Evolutionary conservation across 2,797 vertebrate species (phyloP).

Genomic region (Zalophus californianus): DNA sequence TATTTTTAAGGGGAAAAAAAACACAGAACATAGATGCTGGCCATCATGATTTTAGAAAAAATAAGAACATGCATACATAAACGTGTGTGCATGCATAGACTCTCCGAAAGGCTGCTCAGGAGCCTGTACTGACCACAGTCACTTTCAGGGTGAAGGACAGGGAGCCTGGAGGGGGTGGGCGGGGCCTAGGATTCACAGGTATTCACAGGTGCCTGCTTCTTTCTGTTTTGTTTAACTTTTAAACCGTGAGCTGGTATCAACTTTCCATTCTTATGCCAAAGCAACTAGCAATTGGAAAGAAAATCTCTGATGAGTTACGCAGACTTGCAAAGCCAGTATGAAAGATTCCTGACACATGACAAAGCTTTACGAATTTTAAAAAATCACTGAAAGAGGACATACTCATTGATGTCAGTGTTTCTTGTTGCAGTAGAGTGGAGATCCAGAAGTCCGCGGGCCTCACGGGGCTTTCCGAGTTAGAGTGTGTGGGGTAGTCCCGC

Average conservation of each 20-base stretch:
- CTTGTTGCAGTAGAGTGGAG: neutral
- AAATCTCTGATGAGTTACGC: neutral
- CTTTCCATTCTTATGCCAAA: neutral
- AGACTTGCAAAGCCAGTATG: neutral
- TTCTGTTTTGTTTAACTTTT: neutral
- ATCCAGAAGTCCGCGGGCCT: too few species aligned
- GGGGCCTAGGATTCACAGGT: fast-evolving
- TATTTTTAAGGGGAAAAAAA: neutral
- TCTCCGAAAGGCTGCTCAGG: neutral
- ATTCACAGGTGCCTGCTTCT: fast-evolving
- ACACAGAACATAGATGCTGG: neutral
- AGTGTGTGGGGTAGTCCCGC: fast-evolving
- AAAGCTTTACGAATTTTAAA: neutral
- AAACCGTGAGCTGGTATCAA: neutral
- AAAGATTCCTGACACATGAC: neutral
- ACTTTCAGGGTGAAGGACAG: neutral
- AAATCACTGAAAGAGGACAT: neutral
- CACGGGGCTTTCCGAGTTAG: neutral
- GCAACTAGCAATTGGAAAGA: neutral
- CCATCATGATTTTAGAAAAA: neutral
- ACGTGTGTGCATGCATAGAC: fast-evolving
- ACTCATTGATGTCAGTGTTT: fast-evolving
- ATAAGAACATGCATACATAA: too few species aligned
- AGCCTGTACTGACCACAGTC: fast-evolving
- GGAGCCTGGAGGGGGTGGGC: too few species aligned